Conservation (phyloP, 2,797 vertebrate species). For the Alcedo atthis region DNA sequence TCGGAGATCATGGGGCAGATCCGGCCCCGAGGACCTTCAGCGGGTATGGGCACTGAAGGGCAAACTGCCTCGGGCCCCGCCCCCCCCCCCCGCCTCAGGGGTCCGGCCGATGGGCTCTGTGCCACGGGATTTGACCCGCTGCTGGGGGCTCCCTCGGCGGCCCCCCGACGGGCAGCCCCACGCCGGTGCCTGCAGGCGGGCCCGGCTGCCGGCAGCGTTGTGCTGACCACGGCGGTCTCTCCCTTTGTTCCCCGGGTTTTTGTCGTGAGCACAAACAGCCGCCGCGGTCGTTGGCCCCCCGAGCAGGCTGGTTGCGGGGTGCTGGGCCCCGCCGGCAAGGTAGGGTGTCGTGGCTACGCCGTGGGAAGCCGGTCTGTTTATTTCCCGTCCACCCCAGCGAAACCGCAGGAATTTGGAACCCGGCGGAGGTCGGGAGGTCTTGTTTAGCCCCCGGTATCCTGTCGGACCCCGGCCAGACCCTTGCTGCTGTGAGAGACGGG, state of each 20-base stretch:
- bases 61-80: accelerated
- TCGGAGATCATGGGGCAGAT: background rate
- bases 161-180: background rate
- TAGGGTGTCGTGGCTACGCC: background rate
- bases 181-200: background rate
- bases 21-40: background rate
- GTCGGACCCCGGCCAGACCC: background rate
- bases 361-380: background rate
- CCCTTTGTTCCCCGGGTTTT: constrained; percentile 34
- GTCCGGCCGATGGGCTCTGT: accelerated
- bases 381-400: constrained; percentile 7
- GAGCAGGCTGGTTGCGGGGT: background rate
- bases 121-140: background rate
- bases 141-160: background rate
- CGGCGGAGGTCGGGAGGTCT: constrained; percentile 20
- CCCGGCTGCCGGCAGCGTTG: constrained; percentile 9
- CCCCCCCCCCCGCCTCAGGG: accelerated
- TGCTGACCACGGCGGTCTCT: constrained; percentile 49
- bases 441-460: background rate
- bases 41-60: background rate
- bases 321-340: background rate
- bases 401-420: constrained; percentile 50
- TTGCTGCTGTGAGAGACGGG: background rate
- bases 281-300: background rate
- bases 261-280: background rate